Evolutionary conservation across 2,797 vertebrate species (phyloP).

Genomic region (Pachyuromys duprasi): DNA sequence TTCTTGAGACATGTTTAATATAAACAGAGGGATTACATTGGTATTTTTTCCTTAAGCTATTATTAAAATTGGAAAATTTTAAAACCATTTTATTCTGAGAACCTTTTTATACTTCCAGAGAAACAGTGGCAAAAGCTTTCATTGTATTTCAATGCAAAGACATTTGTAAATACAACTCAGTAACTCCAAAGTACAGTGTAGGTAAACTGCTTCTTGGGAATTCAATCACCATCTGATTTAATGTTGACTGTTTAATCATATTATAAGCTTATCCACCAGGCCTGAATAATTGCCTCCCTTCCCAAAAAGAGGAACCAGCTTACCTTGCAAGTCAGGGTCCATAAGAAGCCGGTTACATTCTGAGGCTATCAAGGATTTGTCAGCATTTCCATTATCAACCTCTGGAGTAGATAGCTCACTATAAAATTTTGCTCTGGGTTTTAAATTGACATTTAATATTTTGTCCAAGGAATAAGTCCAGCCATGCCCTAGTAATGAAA

Average conservation of each 20-base stretch:
- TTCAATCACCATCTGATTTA: constrained; percentile 85
- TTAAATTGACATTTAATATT: constrained; percentile 66
- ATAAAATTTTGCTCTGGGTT: constrained; percentile 68
- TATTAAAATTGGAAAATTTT: constrained; percentile 73
- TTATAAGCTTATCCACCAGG: constrained; percentile 83
- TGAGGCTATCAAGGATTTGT: constrained; percentile 77
- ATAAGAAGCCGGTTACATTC: constrained; percentile 80
- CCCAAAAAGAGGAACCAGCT: constrained; percentile 84
- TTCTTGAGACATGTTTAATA: constrained; percentile 76
- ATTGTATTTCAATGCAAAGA: constrained; percentile 64
- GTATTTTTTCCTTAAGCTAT: constrained; percentile 76
- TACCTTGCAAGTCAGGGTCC: constrained; percentile 84
- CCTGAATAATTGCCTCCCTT: constrained; percentile 84
- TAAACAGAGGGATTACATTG: constrained; percentile 70
- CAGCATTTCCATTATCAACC: constrained; percentile 81
- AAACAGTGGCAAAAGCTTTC: background rate
- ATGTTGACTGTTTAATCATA: constrained; percentile 85
- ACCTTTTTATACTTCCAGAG: background rate
- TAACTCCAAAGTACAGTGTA: constrained; percentile 75
- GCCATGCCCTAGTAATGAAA: background rate
- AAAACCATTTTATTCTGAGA: background rate
- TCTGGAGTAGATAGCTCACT: constrained; percentile 66
- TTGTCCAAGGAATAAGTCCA: background rate
- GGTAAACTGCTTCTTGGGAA: constrained; percentile 76
- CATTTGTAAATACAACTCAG: constrained; percentile 75